Evolutionary conservation across 2,797 vertebrate genomes (phyloP), one percentile per base, ranked within the genome.

Genomic region (Acridotheres tristis): DNA sequence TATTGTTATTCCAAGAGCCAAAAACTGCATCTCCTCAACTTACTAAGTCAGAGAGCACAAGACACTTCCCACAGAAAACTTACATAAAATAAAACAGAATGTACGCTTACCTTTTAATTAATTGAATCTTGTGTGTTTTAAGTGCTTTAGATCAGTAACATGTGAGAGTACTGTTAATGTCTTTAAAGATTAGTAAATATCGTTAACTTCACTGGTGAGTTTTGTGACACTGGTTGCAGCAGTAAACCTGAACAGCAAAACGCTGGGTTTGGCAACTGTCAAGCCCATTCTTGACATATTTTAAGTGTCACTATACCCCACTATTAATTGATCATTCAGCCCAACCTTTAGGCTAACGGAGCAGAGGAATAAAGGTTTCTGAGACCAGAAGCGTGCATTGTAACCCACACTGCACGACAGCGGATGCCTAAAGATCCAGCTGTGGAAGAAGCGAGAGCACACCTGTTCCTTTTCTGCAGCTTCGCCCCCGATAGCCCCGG

Each of bases 401-500:
- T 16, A 45, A 32, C 25, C 42, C 55, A 5, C 2, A 47, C 47
- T 0, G 17, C 78, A 54, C n/a, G 14, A 26, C 19, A 43, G 55
- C 40, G 30, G n/a, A 47, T 7, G 11, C 34, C 80, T 25, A 16
- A 55, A 47, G 50, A 34, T 1, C 11, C 58, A 6, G 63, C 5
- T 14, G 61, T 6, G 72, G 20, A 18, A 23, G n/a, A 21, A 45
- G 47, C 1, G 26, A 2, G 72, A 17, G 40, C 9, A 69, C 88
- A 95, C 92, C 94, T 93, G 94, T 83, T 62, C 22, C 69, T n/a
- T 13, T 14, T 50, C 63, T 21, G 42, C 51, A 42, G 71, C 58
- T 45, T 91, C 25, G 12, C 13, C 45, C 61, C 5, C 40, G 5
- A 1, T 0, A 45, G 1, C 21, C 38, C 63, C 0, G 43, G 30